Percentiles rank a stretch among this genome's conserved stretches.
These are phyloP conservation scores for Lonchura striata DNA, from an alignment of 2,113 vertebrate genomes.

Conservation along the genomic window DNA sequence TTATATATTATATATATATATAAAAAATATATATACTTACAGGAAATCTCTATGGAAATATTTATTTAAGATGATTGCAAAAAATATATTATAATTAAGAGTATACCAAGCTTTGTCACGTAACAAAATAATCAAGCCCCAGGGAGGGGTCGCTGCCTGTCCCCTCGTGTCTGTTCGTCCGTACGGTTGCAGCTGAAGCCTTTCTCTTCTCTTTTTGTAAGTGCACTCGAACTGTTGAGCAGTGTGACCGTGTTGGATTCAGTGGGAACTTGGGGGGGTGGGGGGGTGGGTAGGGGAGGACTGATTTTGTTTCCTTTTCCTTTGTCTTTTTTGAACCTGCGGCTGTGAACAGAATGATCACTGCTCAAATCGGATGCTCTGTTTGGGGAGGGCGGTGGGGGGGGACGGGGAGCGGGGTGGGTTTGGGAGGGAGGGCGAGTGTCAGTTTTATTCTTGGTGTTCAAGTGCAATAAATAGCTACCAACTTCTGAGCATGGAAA, in stretches of 20 bases:
- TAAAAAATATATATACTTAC: constrained; percentile 39
- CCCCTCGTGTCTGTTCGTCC: constrained; percentile 57
- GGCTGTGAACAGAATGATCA: background rate
- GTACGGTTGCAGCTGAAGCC: constrained; percentile 52
- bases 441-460: constrained; percentile 84
- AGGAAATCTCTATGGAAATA: constrained; percentile 67
- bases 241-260: background rate
- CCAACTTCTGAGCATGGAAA: constrained; percentile 71
- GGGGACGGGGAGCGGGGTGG: background rate
- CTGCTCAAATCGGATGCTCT: background rate
- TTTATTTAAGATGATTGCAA: constrained; percentile 67
- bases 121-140: constrained; percentile 11
- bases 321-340: background rate
- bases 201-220: background rate
- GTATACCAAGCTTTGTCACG: constrained; percentile 20
- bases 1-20: constrained; percentile 44
- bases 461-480: constrained; percentile 86
- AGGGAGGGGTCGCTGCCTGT: constrained; percentile 3
- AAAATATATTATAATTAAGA: constrained; percentile 37
- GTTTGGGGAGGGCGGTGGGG: background rate
- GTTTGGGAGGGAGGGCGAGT: constrained; percentile 37
- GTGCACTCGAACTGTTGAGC: background rate
- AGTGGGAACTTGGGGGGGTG: background rate
- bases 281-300: background rate
- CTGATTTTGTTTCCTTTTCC: background rate